A percentile compares a stretch with the other conserved stretches of the same genome.
phyloP scores from a whole-genome alignment of 2,113 vertebrate species.

The Mustela lutreola region DNA sequence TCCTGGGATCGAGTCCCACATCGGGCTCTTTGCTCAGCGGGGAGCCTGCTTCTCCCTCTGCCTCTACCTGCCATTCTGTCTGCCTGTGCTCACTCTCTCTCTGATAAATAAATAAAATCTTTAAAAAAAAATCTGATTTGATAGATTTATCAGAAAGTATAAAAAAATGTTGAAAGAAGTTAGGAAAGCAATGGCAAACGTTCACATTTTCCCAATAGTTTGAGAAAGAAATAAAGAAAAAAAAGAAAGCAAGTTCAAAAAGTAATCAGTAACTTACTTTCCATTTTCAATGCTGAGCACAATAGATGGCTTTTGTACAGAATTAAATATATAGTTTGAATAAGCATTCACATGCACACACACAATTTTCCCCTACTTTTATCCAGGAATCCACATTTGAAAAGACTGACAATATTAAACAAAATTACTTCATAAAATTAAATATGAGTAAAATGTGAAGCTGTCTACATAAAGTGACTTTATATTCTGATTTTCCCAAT shows the following conservation, averaged over 20 bases:
- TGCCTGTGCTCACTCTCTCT: no score
- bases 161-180: neutral
- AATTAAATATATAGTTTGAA: neutral
- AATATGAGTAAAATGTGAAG: neutral
- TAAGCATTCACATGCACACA: neutral
- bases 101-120: no score
- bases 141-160: neutral
- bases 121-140: neutral
- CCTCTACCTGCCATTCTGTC: no score
- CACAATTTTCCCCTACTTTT: neutral
- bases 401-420: neutral
- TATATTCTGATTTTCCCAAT: neutral
- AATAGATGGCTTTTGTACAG: neutral
- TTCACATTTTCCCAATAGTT: neutral
- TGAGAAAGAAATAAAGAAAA: neutral
- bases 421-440: neutral
- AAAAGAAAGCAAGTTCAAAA: neutral
- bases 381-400: neutral
- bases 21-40: no score
- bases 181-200: neutral
- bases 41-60: no score
- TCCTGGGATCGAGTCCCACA: no score
- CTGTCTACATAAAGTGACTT: neutral
- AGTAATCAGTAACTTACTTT: neutral
- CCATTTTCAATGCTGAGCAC: neutral